Evolutionary conservation across 1,140 invertebrate species (phyloP).

Genomic region (Argopecten irradians): DNA sequence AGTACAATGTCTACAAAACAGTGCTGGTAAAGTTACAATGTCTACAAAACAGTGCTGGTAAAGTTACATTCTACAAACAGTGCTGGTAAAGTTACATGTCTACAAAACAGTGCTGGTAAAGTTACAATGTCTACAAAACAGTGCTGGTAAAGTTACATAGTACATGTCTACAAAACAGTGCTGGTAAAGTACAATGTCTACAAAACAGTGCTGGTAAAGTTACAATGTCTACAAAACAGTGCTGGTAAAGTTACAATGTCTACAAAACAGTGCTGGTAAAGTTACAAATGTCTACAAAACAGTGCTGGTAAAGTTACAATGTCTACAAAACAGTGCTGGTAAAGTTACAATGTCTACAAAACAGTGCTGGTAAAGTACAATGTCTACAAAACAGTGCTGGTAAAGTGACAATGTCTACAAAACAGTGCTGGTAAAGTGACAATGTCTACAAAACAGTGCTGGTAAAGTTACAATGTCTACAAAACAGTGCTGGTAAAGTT

Average conservation of each 20-base stretch:
- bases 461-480: too few relatives aligned
- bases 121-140: background rate
- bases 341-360: background rate
- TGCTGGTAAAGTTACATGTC: too few relatives aligned
- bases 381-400: background rate
- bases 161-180: background rate
- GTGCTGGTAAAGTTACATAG: too few relatives aligned
- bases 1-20: background rate
- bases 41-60: background rate
- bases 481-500: too few relatives aligned
- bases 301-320: background rate
- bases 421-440: background rate
- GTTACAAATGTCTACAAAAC: background rate
- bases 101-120: background rate
- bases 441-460: background rate
- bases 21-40: background rate
- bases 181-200: background rate
- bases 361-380: background rate
- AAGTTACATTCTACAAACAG: background rate
- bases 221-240: background rate
- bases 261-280: background rate
- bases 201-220: background rate
- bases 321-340: background rate
- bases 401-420: background rate
- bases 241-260: too few relatives aligned